phyloP scores from a whole-genome alignment of 2,888 invertebrate genomes.

The Papilio protenor region DNA sequence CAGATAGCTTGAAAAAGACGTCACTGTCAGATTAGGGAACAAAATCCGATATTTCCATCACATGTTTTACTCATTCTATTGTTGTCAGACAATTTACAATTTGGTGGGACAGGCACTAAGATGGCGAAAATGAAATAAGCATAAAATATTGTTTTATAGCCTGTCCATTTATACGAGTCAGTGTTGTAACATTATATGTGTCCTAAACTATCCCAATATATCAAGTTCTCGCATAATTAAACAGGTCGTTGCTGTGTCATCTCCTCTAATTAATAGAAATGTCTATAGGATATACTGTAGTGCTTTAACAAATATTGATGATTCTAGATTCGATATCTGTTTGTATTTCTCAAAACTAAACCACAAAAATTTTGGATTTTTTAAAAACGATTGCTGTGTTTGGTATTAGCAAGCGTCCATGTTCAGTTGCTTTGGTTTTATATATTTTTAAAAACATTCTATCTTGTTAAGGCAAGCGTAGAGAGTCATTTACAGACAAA shows the following conservation, averaged over 20 bases:
- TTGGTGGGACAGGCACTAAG: too few relatives aligned
- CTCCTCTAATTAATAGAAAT: conserved; percentile 21
- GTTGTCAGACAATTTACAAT: too few relatives aligned
- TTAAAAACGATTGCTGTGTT: neutral
- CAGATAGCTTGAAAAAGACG: too few relatives aligned
- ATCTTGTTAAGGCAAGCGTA: neutral
- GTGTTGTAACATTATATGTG: conserved; percentile 1
- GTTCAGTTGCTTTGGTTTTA: neutral
- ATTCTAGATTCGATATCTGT: neutral
- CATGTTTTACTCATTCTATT: too few relatives aligned
- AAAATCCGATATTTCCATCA: too few relatives aligned
- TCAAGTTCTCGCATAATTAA: conserved; percentile 21
- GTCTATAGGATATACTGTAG: neutral
- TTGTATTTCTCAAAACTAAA: neutral
- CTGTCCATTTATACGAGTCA: neutral
- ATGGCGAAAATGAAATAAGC: too few relatives aligned
- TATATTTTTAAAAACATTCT: neutral
- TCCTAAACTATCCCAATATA: conserved; percentile 17
- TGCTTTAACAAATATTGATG: neutral
- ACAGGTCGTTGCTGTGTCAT: conserved; percentile 20
- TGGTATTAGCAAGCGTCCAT: neutral
- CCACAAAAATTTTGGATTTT: neutral
- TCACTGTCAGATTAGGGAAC: too few relatives aligned
- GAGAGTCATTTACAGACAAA: neutral
- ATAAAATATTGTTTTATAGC: too few relatives aligned